These are phyloP conservation scores for Acanthosoma haemorrhoidale DNA, from an alignment of 2,888 invertebrate genomes.

Conservation along the genomic window DNA sequence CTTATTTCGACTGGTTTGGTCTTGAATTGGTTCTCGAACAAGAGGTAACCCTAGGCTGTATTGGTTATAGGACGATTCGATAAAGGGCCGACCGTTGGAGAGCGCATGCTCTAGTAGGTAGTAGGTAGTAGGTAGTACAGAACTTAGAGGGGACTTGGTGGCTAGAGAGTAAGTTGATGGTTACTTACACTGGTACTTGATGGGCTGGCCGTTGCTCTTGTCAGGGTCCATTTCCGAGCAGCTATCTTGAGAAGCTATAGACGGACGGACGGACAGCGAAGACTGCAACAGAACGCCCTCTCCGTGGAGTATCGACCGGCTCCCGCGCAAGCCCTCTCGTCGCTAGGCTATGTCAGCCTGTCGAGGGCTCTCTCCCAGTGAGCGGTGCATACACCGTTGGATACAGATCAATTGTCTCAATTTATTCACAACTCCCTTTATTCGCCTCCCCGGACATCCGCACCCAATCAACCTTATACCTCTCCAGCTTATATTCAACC, in stretches of 20 bases:
- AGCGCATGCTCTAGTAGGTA: not conserved
- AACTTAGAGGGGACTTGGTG: not conserved
- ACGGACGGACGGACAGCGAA: not conserved
- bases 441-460: no score
- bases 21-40: not conserved
- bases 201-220: slow-evolving; percentile 13
- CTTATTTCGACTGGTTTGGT: not conserved
- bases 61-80: not conserved
- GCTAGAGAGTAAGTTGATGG: no score
- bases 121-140: not conserved
- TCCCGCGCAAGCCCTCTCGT: not conserved
- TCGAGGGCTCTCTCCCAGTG: no score
- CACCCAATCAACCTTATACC: no score
- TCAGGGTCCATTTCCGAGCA: not conserved
- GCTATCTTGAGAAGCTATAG: no score
- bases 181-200: slow-evolving; percentile 25
- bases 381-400: no score
- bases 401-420: no score
- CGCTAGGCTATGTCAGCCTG: not conserved
- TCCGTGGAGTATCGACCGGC: not conserved
- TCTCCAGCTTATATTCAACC: no score
- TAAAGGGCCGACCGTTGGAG: no score
- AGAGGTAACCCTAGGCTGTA: not conserved
- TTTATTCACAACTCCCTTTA: no score
- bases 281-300: slow-evolving; percentile 15